These are phyloP conservation scores for Triplophysa rosa DNA, from an alignment of 2,113 vertebrate species.

Conservation along the genomic window DNA sequence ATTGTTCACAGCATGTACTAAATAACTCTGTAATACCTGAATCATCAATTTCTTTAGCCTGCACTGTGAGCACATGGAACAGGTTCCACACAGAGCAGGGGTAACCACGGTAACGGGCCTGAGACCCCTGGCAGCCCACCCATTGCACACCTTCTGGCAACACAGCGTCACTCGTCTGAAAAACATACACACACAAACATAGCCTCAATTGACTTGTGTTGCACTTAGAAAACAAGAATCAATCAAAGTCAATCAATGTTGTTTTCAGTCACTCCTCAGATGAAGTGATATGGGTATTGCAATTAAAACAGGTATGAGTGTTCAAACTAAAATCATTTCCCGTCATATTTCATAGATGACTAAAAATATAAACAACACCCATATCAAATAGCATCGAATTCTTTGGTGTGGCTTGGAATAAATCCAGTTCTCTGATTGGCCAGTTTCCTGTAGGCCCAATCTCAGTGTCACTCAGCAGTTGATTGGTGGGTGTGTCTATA, in stretches of 20 bases:
- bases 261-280: constrained; percentile 35
- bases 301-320: not conserved
- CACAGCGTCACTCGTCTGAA: constrained; percentile 60
- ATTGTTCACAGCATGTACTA: no score
- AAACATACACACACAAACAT: constrained; percentile 26
- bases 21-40: constrained; percentile 55
- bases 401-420: not conserved
- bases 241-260: constrained; percentile 31
- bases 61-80: constrained; percentile 87
- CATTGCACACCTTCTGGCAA: constrained; percentile 78
- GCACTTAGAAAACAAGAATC: constrained; percentile 29
- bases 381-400: constrained; percentile 6
- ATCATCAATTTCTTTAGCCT: constrained; percentile 66
- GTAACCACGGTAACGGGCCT: constrained; percentile 80
- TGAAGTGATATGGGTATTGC: constrained; percentile 20
- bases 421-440: not conserved
- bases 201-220: constrained; percentile 14
- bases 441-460: not conserved
- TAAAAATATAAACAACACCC: not conserved
- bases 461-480: constrained; percentile 69
- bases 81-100: constrained; percentile 90
- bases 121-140: constrained; percentile 89
- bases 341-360: not conserved
- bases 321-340: constrained; percentile 16
- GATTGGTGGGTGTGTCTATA: constrained; percentile 68